Base-by-base conservation (phyloP, 35 echinoderm and acorn worm genomes). In the Apostichopus californicus region DNA sequence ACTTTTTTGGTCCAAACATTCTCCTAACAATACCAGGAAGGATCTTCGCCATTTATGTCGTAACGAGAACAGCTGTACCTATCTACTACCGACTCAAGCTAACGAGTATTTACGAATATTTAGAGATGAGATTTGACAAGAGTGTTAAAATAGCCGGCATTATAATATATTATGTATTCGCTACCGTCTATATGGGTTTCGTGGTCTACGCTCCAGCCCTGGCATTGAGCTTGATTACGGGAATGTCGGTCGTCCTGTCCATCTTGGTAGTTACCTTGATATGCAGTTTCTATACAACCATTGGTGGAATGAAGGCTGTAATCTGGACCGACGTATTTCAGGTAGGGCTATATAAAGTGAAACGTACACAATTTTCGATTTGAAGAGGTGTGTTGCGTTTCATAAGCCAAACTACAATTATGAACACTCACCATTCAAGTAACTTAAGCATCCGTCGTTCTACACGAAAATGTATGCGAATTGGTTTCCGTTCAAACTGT, bases 281-380 rank as follows among this genome's bases (percentile, higher is more conserved):
- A 17, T 91, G 89, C 56, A 91, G 22, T 79, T 91, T 91, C 56
- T 91, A 91, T 73, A 91, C 89, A 8, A 91, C 72, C 77, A 91
- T 91, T 79, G 89, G 89, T 13, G 89, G 89, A 57, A 91, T 91
- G 89, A 91, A 91, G 23, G 89, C 89, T 15, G 77, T 91, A 11
- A 68, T 91, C 56, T 91, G 89, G 89, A 91, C 72, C 23, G 89
- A 91, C 59, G 89, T 79, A 1, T 79, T 91, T 59, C 89, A 91
- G 89, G 89, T 91, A 78, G 14, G 72, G 13, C 9, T 79, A 46
- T 46, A 46, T 46, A 46, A 46, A 46, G 34, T 46, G 34, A 46
- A 46, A 46, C 34, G 34, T 46, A 46, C 34, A 46, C 34, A 46
- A 46, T 3, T 46, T 46, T 61, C 8, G 6, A 61, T 61, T 61